Evolutionary conservation across 2,797 vertebrate genomes (phyloP).

Genomic region (Callimico goeldii): DNA sequence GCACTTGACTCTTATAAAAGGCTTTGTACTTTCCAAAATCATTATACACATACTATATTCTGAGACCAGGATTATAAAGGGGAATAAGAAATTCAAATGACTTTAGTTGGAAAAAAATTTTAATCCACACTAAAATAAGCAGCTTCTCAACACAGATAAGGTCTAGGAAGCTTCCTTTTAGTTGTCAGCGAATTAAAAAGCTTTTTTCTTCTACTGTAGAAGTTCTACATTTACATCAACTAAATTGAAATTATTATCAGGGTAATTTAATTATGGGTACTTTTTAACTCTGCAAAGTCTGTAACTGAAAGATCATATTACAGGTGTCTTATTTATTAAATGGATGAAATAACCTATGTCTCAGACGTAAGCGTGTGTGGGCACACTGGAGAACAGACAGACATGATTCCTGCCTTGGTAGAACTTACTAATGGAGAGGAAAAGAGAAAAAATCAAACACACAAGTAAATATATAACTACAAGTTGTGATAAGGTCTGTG

Average conservation of each 20-base stretch:
- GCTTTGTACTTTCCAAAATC: background rate
- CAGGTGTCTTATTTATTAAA: background rate
- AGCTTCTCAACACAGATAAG: background rate
- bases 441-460: background rate
- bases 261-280: background rate
- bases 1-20: background rate
- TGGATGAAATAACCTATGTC: background rate
- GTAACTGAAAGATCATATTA: background rate
- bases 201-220: background rate
- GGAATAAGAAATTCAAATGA: conserved; percentile 8
- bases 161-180: background rate
- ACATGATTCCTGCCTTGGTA: background rate
- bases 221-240: background rate
- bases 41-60: background rate
- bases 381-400: background rate
- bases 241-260: background rate
- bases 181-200: background rate
- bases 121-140: background rate
- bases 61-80: background rate
- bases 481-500: background rate
- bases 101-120: background rate
- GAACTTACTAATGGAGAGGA: background rate
- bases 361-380: background rate
- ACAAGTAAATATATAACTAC: background rate
- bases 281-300: background rate